phyloP scores from a whole-genome alignment of 2,797 vertebrate genomes.

The Phrynocephalus vlangalii region DNA sequence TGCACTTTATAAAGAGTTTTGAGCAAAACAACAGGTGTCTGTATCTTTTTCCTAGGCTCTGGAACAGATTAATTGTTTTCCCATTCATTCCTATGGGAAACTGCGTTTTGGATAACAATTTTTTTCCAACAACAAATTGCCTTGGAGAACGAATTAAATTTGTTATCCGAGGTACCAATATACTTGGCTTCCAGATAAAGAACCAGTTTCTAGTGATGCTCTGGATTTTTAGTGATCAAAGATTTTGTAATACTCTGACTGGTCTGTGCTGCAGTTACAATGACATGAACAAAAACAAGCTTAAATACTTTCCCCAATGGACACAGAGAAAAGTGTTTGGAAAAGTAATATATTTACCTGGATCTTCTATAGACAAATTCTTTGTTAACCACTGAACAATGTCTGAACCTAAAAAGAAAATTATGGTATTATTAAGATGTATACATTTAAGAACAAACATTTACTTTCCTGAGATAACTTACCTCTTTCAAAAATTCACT shows the following conservation, averaged over 20 bases:
- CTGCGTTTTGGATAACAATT: too few species aligned
- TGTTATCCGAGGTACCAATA: too few species aligned
- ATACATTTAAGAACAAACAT: neutral
- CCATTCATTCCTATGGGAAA: too few species aligned
- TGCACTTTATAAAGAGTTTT: too few species aligned
- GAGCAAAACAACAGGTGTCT: too few species aligned
- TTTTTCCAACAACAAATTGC: too few species aligned
- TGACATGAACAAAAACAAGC: neutral
- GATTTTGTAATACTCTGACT: neutral
- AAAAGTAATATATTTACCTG: conserved; percentile 82
- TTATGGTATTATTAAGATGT: conserved; percentile 39
- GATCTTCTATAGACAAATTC: conserved; percentile 96
- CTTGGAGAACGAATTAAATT: too few species aligned
- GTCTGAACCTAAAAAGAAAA: conserved; percentile 88
- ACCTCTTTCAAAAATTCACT: neutral
- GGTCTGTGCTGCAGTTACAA: neutral
- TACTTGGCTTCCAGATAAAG: neutral
- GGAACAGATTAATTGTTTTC: too few species aligned
- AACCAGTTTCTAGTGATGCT: too few species aligned
- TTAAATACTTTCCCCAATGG: neutral
- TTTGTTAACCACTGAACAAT: conserved; percentile 98
- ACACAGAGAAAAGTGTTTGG: neutral
- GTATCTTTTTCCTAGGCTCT: too few species aligned
- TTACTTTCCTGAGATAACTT: neutral
- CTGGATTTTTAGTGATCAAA: neutral